Conservation (phyloP, 1,140 invertebrate genomes). For the Diorhabda sublineata region DNA sequence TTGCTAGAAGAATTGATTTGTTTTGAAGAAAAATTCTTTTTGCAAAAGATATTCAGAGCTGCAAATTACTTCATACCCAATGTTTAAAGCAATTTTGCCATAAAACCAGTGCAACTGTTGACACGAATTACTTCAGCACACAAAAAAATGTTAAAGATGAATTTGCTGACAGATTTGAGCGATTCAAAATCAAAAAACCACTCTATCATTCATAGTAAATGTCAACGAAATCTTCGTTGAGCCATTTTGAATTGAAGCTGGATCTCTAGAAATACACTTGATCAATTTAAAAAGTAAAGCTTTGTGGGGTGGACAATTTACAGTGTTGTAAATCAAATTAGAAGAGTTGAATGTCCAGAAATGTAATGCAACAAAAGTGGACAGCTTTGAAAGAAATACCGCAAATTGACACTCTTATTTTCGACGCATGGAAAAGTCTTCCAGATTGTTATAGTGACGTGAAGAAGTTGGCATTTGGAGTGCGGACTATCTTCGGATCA, state of each 20-base stretch:
- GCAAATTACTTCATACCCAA: constrained; percentile 25
- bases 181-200: constrained; percentile 37
- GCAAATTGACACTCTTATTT: constrained; percentile 28
- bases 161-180: too few species aligned
- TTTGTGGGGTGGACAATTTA: too few species aligned
- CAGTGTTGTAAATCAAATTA: constrained; percentile 30
- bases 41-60: constrained; percentile 24
- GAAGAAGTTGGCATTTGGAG: constrained; percentile 35
- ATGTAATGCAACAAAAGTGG: too few species aligned
- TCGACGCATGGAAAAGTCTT: constrained; percentile 35
- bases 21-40: constrained; percentile 39
- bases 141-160: not conserved
- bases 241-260: constrained; percentile 36
- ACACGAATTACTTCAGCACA: constrained; percentile 15
- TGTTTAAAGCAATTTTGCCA: constrained; percentile 20
- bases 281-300: not conserved
- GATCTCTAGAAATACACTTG: not conserved
- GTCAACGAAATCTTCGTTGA: constrained; percentile 26
- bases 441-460: constrained; percentile 30
- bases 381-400: constrained; percentile 18
- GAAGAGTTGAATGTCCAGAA: constrained; percentile 34
- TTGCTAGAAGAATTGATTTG: constrained; percentile 27
- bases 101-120: constrained; percentile 3
- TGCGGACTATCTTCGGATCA: constrained; percentile 14
- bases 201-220: constrained; percentile 31